Conservation (phyloP, 1,140 invertebrate genomes). For the Drosophila malerkotliana region DNA sequence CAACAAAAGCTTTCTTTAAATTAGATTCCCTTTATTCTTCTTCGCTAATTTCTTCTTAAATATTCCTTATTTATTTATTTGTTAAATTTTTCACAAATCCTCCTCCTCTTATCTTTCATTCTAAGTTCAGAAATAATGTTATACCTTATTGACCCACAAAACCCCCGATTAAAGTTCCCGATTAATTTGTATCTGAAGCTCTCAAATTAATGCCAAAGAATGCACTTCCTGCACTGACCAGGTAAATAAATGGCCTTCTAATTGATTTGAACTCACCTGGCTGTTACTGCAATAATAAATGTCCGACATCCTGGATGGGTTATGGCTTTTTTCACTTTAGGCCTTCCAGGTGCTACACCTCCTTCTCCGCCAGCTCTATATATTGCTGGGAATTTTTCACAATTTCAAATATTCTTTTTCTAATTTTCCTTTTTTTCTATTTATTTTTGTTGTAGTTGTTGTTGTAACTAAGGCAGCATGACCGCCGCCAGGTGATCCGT, state of each 20-base stretch:
- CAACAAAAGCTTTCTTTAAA: too few species aligned
- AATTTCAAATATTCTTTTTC: not conserved
- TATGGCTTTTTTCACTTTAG: not conserved
- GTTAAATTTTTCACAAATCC: too few species aligned
- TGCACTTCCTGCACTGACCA: constrained; percentile 4
- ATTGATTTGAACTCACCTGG: constrained; percentile 57
- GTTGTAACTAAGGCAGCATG: constrained; percentile 17
- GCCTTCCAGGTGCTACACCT: constrained; percentile 12
- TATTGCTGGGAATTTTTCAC: not conserved
- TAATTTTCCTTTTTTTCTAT: not conserved
- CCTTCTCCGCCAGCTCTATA: constrained; percentile 6
- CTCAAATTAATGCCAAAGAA: not conserved
- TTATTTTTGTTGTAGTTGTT: not conserved
- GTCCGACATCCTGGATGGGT: constrained; percentile 70
- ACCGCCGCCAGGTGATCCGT: constrained; percentile 27
- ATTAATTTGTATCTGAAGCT: not conserved
- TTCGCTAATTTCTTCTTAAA: too few species aligned
- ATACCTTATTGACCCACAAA: not conserved
- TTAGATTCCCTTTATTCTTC: too few species aligned
- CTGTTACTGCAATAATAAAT: constrained; percentile 78
- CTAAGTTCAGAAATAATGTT: too few species aligned
- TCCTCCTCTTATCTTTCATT: too few species aligned
- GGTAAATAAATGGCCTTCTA: constrained; percentile 3
- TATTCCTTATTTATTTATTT: too few species aligned
- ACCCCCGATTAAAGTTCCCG: not conserved